A percentile compares a stretch with the other conserved stretches of the same genome.
Conservation (phyloP, 2,888 invertebrate species). For the Ommatoiulus sabulosus region DNA sequence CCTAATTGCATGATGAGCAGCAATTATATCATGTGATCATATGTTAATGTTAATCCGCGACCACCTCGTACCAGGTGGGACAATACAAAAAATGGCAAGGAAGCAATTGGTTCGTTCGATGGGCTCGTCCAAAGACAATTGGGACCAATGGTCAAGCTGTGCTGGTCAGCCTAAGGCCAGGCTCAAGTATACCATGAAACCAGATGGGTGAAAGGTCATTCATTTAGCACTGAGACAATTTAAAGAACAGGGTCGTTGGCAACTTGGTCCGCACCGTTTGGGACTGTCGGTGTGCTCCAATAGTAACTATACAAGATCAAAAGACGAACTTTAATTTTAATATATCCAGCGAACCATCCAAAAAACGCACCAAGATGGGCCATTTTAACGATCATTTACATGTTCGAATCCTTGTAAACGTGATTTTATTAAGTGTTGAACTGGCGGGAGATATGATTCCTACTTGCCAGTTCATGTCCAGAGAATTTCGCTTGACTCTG, state of each 20-base stretch:
- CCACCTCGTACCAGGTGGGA: slow-evolving; percentile 33
- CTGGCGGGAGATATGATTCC: slow-evolving; percentile 1
- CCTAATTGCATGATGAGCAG: slow-evolving; percentile 1
- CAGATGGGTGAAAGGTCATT: background rate
- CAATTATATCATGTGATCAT: slow-evolving; percentile 27
- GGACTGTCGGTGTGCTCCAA: slow-evolving; percentile 4
- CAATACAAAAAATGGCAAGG: background rate
- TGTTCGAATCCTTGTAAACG: background rate
- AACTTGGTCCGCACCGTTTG: background rate
- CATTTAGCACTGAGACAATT: background rate
- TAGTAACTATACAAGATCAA: background rate
- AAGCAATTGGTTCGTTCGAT: background rate
- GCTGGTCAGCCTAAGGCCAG: slow-evolving; percentile 16
- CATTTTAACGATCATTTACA: slow-evolving; percentile 37
- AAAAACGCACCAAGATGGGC: background rate
- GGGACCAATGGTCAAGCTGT: slow-evolving; percentile 37
- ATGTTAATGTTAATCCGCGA: slow-evolving; percentile 20
- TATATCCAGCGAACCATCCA: background rate
- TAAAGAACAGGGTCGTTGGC: background rate
- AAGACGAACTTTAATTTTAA: background rate
- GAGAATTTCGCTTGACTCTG: slow-evolving; percentile 16
- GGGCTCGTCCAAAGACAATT: background rate
- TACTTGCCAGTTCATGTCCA: background rate
- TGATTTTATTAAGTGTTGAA: slow-evolving; percentile 25
- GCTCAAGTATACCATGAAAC: background rate